Conservation (phyloP, 2,113 vertebrate genomes). For the Tragelaphus strepsiceros region DNA sequence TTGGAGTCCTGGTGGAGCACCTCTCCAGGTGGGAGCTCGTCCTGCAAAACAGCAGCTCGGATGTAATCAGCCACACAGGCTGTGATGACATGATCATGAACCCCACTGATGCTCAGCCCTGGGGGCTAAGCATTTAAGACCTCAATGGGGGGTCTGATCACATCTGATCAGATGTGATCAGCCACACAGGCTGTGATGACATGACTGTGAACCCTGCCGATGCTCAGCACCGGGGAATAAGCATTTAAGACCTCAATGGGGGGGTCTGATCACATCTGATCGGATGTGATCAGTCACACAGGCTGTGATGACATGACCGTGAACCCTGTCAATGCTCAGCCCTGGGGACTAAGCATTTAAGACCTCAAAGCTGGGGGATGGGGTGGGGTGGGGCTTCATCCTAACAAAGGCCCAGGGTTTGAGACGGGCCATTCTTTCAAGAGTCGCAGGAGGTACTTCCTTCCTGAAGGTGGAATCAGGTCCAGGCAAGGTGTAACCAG, state of each 20-base stretch:
- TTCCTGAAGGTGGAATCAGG: not conserved
- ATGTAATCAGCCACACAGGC: not conserved
- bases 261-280: too few relatives aligned
- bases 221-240: rapidly evolving
- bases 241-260: not conserved
- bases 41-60: not conserved
- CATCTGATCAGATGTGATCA: not conserved
- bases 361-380: not conserved
- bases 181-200: rapidly evolving
- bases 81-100: rapidly evolving
- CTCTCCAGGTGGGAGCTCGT: not conserved
- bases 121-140: not conserved
- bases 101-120: rapidly evolving
- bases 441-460: rapidly evolving
- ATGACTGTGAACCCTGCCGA: rapidly evolving
- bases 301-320: rapidly evolving
- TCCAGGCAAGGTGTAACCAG: not conserved
- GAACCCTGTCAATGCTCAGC: rapidly evolving
- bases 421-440: not conserved
- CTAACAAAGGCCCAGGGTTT: not conserved
- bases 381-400: rapidly evolving
- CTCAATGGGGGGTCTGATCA: too few relatives aligned
- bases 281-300: not conserved
- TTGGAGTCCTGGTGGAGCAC: not conserved
- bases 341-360: not conserved